Evolutionary conservation across 2,797 vertebrate genomes (phyloP).

Genomic region (Bryconaethiops microstoma): DNA sequence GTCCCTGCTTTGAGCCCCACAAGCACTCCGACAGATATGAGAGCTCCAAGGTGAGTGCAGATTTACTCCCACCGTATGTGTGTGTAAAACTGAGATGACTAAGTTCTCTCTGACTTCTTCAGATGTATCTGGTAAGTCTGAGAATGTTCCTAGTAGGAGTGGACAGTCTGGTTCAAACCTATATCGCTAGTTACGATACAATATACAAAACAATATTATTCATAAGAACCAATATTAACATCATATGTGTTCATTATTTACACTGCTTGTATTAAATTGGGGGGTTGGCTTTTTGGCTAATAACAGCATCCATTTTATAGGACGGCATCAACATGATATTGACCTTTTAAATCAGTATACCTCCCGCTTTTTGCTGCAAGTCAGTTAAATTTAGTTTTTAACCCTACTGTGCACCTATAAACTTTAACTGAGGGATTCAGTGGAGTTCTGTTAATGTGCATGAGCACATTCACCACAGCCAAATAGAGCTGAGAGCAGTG

Average conservation of each 20-base stretch:
- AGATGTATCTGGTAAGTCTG: not conserved
- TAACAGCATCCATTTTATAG: not conserved
- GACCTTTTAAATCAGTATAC: not conserved
- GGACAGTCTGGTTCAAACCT: no score
- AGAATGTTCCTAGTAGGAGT: no score
- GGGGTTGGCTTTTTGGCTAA: not conserved
- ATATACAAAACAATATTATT: not conserved
- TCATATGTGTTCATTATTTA: no score
- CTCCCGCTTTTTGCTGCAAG: not conserved
- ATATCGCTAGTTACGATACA: not conserved
- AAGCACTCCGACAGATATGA: conserved; percentile 82
- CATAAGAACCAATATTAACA: not conserved
- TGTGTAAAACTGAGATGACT: no score
- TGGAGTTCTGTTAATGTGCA: not conserved
- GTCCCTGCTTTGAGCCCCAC: conserved; percentile 83
- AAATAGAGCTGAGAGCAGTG: conserved; percentile 3
- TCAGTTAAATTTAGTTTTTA: no score
- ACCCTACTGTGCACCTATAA: no score
- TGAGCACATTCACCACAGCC: not conserved
- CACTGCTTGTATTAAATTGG: not conserved
- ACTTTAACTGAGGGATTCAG: not conserved
- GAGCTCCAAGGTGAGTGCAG: conserved; percentile 79
- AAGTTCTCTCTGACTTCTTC: no score
- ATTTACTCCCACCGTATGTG: not conserved
- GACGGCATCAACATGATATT: not conserved